Conservation (phyloP, 1,140 invertebrate species). For the Eumaeus atala region DNA sequence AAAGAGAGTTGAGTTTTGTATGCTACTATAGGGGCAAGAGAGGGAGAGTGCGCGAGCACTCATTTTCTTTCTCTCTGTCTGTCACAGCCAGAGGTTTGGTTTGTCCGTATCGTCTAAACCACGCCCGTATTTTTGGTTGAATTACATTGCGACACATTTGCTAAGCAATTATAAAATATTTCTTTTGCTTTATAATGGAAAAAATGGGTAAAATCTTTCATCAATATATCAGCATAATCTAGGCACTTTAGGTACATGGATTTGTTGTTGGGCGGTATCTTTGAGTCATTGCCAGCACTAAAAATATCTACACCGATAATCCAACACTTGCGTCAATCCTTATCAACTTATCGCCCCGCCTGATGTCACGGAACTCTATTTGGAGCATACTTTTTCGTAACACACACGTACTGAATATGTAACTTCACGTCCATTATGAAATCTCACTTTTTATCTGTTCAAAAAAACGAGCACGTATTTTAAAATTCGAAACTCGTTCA, state of each 20-base stretch:
- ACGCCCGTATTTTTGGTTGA: no score
- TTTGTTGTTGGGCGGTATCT: conserved; percentile 24
- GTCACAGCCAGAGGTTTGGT: no score
- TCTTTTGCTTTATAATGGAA: not conserved
- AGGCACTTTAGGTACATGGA: not conserved
- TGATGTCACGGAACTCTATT: conserved; percentile 42
- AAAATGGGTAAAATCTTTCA: conserved; percentile 14
- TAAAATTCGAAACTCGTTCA: not conserved
- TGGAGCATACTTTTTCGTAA: conserved; percentile 25
- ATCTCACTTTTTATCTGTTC: conserved; percentile 19
- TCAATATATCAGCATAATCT: conserved; percentile 2
- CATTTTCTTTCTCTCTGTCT: no score
- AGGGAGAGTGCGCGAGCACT: no score
- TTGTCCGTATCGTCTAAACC: no score
- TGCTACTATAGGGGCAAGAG: no score
- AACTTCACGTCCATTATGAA: conserved; percentile 19
- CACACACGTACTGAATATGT: conserved; percentile 17
- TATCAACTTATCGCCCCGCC: conserved; percentile 28
- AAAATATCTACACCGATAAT: conserved; percentile 38
- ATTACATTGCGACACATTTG: no score
- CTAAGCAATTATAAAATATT: no score
- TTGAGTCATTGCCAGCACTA: conserved; percentile 27
- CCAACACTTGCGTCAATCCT: conserved; percentile 39
- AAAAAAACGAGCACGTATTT: conserved; percentile 6
- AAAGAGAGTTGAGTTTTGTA: no score